Percentiles rank a stretch among this genome's conserved stretches.
Conservation (phyloP, 2,797 vertebrate species). For the Okamejei kenojei region DNA sequence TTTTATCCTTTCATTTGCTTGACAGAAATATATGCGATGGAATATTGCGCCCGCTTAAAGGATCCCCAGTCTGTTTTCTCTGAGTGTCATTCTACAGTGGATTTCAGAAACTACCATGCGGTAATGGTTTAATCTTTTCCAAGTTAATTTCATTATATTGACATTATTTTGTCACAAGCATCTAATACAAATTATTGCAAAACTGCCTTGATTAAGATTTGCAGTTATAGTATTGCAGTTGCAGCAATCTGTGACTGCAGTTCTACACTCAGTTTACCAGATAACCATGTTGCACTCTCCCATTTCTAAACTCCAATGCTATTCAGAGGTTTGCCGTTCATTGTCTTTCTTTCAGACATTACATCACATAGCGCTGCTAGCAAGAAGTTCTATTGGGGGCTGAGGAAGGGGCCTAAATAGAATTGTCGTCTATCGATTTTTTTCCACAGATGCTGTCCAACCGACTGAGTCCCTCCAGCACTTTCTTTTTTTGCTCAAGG, state of each 20-base stretch:
- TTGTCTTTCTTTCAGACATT: too few species aligned
- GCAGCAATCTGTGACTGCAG: neutral
- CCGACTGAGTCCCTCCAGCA: too few species aligned
- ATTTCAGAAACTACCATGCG: conserved; percentile 49
- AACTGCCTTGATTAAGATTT: neutral
- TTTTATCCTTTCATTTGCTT: conserved; percentile 32
- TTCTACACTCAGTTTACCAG: neutral
- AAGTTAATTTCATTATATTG: neutral
- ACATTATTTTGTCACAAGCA: neutral
- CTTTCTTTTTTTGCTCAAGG: too few species aligned
- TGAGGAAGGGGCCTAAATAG: too few species aligned
- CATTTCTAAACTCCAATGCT: neutral
- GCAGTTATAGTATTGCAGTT: neutral
- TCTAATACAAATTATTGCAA: neutral
- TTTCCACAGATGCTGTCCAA: too few species aligned
- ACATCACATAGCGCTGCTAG: too few species aligned
- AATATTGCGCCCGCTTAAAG: conserved; percentile 50
- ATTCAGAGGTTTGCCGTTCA: neutral
- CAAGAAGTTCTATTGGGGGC: too few species aligned
- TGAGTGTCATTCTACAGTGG: conserved; percentile 56
- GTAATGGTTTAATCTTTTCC: conserved; percentile 39
- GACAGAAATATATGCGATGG: conserved; percentile 59
- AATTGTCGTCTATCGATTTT: too few species aligned
- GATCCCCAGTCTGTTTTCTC: conserved; percentile 56
- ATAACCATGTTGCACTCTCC: neutral